Evolutionary conservation across 2,113 vertebrate species (phyloP).

Genomic region (Cyphotilapia sp.): DNA sequence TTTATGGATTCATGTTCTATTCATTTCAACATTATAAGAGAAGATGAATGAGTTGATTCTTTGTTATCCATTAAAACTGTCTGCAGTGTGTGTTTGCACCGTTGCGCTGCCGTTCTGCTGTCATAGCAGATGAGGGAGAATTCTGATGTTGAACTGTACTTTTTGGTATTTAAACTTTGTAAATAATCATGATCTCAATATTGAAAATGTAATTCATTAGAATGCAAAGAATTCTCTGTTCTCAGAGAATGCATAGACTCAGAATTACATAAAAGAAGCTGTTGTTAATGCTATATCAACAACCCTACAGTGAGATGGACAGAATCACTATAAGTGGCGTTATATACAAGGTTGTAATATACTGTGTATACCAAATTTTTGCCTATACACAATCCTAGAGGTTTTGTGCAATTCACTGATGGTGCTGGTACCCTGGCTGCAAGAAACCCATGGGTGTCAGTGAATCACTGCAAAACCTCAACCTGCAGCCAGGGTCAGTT

Average conservation of each 20-base stretch:
- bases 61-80: neutral
- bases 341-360: neutral
- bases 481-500: slow-evolving; percentile 15
- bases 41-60: neutral
- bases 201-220: neutral
- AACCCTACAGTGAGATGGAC: neutral
- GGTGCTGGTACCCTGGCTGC: neutral
- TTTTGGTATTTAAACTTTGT: neutral
- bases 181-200: neutral
- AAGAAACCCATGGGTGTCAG: neutral
- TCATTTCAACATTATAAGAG: neutral
- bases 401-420: neutral
- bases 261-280: neutral
- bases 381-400: neutral
- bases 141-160: neutral
- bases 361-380: neutral
- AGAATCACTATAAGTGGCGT: neutral
- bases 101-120: neutral
- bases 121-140: neutral
- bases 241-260: neutral
- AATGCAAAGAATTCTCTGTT: neutral
- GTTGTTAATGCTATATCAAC: neutral
- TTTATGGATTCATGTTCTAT: neutral
- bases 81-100: neutral
- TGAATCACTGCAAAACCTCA: neutral